These are phyloP conservation scores for Drosophila lacteicornis DNA, from an alignment of 1,140 invertebrate genomes.

Conservation along the genomic window DNA sequence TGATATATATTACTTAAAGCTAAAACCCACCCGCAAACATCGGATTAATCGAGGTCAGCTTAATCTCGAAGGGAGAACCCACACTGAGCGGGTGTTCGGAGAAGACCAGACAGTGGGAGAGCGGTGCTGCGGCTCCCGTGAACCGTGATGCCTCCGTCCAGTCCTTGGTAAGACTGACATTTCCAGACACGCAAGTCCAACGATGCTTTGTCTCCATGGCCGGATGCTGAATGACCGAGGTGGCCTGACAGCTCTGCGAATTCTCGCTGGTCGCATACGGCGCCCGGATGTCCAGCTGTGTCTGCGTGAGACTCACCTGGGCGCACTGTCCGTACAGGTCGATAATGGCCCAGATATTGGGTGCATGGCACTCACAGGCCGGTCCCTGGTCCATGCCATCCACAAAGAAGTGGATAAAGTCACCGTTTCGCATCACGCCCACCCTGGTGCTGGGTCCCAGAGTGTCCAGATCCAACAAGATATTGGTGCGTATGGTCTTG, in stretches of 20 bases:
- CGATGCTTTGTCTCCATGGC: conserved; percentile 79
- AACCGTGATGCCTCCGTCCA: conserved; percentile 80
- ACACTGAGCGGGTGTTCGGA: conserved; percentile 78
- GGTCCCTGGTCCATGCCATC: conserved; percentile 96
- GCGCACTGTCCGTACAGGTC: conserved; percentile 98
- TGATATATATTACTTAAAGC: background rate
- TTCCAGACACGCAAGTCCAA: conserved; percentile 81
- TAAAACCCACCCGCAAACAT: conserved; percentile 74
- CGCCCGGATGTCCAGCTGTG: conserved; percentile 77
- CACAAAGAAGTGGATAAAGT: conserved; percentile 95
- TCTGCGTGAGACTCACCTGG: conserved; percentile 89
- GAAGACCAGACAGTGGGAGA: conserved; percentile 81
- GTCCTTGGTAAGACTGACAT: conserved; percentile 79
- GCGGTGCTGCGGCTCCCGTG: conserved; percentile 63
- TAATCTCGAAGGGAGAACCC: conserved; percentile 83
- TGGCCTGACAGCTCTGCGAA: conserved; percentile 84
- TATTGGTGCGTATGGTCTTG: conserved; percentile 92
- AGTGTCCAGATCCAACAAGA: conserved; percentile 93
- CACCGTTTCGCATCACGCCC: conserved; percentile 94
- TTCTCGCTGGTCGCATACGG: conserved; percentile 85
- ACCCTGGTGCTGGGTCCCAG: conserved; percentile 91
- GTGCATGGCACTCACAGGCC: conserved; percentile 92
- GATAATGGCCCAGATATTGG: conserved; percentile 96
- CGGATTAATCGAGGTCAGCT: conserved; percentile 77
- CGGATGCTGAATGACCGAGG: conserved; percentile 81